phyloP scores from a whole-genome alignment of 2,888 invertebrate species.

The Geophilus truncorum region DNA sequence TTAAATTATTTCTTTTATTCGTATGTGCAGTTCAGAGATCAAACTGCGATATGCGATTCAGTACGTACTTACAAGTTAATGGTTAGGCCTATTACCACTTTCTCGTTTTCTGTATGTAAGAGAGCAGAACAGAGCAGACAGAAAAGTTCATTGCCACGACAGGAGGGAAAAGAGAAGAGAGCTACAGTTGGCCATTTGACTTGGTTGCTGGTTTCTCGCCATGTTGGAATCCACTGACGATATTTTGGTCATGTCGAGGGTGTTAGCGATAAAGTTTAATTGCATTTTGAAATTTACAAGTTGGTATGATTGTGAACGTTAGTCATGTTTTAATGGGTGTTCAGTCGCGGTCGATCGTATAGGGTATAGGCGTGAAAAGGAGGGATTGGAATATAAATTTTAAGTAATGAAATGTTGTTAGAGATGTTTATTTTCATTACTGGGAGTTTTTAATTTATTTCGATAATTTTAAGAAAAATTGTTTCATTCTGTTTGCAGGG shows the following conservation, averaged over 20 bases:
- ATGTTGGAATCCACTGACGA: background rate
- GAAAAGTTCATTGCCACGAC: conserved; percentile 5
- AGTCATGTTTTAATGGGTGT: background rate
- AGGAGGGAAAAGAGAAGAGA: background rate
- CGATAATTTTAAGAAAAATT: too few relatives aligned
- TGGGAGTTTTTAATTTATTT: too few relatives aligned
- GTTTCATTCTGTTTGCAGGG: too few relatives aligned
- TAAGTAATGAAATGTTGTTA: too few relatives aligned
- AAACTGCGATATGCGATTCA: conserved; percentile 1
- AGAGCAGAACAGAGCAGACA: background rate
- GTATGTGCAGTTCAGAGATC: background rate
- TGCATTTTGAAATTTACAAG: background rate
- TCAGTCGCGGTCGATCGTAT: too few relatives aligned
- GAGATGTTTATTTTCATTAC: too few relatives aligned
- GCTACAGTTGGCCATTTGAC: conserved; percentile 4
- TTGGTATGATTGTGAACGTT: background rate
- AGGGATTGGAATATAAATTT: too few relatives aligned
- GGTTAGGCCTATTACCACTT: background rate
- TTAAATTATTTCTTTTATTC: background rate
- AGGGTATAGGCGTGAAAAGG: too few relatives aligned
- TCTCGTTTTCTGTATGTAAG: background rate
- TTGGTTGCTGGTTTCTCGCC: background rate
- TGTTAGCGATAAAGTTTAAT: background rate
- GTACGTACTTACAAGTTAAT: background rate
- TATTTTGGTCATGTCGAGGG: background rate